Evolutionary conservation across 2,888 invertebrate species (phyloP).

Genomic region (Conus canariensis): DNA sequence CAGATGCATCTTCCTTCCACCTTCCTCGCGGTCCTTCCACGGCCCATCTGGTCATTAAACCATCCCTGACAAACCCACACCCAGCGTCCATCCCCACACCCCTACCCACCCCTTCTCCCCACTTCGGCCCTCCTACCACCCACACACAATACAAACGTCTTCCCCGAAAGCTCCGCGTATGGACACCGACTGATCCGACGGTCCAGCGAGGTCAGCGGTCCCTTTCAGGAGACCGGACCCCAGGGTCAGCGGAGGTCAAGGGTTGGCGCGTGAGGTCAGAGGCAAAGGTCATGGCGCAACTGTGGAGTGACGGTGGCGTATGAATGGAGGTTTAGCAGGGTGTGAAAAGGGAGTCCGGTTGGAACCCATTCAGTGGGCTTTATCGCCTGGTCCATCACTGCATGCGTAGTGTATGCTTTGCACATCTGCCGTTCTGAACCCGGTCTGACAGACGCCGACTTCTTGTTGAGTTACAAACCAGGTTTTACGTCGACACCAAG

Average conservation of each 20-base stretch:
- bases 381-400: conserved; percentile 35
- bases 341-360: conserved; percentile 18
- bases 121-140: background rate
- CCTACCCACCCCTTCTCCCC: background rate
- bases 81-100: no score
- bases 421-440: conserved; percentile 6
- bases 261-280: conserved; percentile 30
- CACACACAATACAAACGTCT: background rate
- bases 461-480: no score
- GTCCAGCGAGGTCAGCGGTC: background rate
- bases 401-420: background rate
- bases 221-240: background rate
- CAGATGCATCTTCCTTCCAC: no score
- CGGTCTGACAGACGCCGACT: background rate
- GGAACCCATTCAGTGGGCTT: conserved; percentile 25
- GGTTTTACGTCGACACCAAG: no score
- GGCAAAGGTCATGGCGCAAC: conserved; percentile 31
- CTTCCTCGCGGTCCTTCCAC: no score
- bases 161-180: background rate
- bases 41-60: no score
- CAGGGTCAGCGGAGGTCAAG: conserved; percentile 24
- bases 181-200: background rate
- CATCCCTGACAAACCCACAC: no score
- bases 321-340: background rate
- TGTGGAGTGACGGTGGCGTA: background rate